These are phyloP conservation scores for Eonycteris spelaea DNA, from an alignment of 2,113 vertebrate species.

Conservation along the genomic window DNA sequence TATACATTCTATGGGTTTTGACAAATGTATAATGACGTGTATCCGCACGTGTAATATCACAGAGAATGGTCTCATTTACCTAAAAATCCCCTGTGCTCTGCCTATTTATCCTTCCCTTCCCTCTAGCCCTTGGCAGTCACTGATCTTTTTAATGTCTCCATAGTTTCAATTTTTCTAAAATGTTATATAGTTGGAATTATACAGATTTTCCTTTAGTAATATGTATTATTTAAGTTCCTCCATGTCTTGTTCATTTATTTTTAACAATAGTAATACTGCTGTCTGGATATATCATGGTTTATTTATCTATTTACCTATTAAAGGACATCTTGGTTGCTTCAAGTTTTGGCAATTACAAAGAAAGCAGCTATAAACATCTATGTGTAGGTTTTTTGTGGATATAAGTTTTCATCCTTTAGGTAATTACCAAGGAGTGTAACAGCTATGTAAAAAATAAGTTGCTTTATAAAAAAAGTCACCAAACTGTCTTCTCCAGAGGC, in stretches of 20 bases:
- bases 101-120: background rate
- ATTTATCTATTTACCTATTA: background rate
- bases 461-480: background rate
- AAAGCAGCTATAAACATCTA: background rate
- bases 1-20: background rate
- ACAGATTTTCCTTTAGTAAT: background rate
- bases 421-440: background rate
- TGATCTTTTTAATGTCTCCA: background rate
- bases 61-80: background rate
- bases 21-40: background rate
- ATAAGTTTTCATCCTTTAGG: background rate
- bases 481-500: background rate
- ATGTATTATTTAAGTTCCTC: background rate
- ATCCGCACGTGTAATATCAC: background rate
- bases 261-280: background rate
- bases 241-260: background rate
- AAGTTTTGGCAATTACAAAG: background rate
- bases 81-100: background rate
- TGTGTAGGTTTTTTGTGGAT: background rate
- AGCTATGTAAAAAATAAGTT: background rate
- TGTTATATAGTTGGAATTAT: background rate
- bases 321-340: background rate
- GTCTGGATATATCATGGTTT: background rate
- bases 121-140: background rate
- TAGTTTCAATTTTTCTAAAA: background rate